phyloP scores from a whole-genome alignment of 1,140 invertebrate species.

The Carposina sasakii region DNA sequence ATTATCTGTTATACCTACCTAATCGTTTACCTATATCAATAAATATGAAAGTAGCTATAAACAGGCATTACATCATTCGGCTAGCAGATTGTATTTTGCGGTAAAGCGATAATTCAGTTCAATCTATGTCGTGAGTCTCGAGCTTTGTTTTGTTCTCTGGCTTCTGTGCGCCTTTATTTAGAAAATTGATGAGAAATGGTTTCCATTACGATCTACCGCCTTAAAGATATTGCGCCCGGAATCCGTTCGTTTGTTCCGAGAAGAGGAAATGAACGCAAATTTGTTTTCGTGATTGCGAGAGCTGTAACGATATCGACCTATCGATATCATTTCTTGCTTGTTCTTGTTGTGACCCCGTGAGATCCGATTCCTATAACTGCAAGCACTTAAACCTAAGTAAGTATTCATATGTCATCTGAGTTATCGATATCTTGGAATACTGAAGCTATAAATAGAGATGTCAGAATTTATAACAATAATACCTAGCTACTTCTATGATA shows the following conservation, averaged over 20 bases:
- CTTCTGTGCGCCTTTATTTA: conserved; percentile 72
- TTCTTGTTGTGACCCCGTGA: conserved; percentile 55
- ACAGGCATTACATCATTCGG: no score
- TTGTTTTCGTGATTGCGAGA: conserved; percentile 69
- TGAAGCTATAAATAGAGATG: no score
- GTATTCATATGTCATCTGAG: no score
- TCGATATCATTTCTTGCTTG: conserved; percentile 56
- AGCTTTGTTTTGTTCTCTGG: conserved; percentile 69
- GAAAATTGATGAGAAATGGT: conserved; percentile 72
- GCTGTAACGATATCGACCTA: conserved; percentile 62
- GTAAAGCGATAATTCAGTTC: conserved; percentile 72
- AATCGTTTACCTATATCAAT: no score
- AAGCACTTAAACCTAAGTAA: no score
- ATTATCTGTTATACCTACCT: no score
- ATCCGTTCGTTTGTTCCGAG: conserved; percentile 51
- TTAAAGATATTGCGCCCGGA: conserved; percentile 56
- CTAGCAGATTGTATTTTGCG: conserved; percentile 66
- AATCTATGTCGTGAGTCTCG: conserved; percentile 71
- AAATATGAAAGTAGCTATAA: no score
- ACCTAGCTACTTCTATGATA: no score
- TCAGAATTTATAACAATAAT: no score
- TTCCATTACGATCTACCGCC: conserved; percentile 65
- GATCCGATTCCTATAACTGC: no score
- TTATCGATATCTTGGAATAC: no score
- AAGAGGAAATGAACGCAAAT: conserved; percentile 69